Conservation (phyloP, 1,140 invertebrate species). For the Callitettix versicolor region DNA sequence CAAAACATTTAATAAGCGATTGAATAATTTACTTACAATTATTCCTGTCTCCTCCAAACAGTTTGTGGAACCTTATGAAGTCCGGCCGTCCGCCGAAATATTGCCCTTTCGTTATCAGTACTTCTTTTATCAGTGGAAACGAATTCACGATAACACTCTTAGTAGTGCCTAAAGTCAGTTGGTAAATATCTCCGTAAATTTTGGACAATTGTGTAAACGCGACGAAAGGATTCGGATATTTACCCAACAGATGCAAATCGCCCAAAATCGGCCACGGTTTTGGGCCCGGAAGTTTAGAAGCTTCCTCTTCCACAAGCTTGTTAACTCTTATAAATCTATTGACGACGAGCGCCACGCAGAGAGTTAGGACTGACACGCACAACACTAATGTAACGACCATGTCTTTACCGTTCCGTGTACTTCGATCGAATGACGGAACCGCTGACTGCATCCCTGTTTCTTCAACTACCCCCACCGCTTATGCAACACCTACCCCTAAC, state of each 20-base stretch:
- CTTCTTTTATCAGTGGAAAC: constrained; percentile 59
- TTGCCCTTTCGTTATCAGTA: constrained; percentile 66
- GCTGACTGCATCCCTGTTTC: too few species aligned
- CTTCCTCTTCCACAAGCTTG: too few species aligned
- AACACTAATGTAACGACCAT: too few species aligned
- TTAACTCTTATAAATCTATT: too few species aligned
- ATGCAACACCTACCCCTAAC: too few species aligned
- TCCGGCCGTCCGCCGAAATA: constrained; percentile 71
- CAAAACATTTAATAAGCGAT: constrained; percentile 5
- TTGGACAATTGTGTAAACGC: constrained; percentile 57
- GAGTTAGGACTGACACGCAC: too few species aligned
- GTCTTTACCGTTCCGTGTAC: too few species aligned
- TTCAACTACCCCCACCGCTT: too few species aligned
- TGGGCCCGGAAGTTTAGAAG: constrained; percentile 42
- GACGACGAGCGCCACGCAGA: too few species aligned
- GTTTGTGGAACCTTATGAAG: constrained; percentile 59
- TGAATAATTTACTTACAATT: constrained; percentile 54
- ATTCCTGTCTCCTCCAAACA: constrained; percentile 63
- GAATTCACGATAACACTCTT: constrained; percentile 69
- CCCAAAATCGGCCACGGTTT: constrained; percentile 59
- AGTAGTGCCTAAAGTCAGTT: constrained; percentile 54
- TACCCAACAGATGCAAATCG: constrained; percentile 53
- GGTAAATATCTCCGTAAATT: constrained; percentile 64
- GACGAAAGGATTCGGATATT: constrained; percentile 53
- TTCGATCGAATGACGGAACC: too few species aligned